Conservation (phyloP, 2,888 invertebrate species). For the Lobophora halterata region DNA sequence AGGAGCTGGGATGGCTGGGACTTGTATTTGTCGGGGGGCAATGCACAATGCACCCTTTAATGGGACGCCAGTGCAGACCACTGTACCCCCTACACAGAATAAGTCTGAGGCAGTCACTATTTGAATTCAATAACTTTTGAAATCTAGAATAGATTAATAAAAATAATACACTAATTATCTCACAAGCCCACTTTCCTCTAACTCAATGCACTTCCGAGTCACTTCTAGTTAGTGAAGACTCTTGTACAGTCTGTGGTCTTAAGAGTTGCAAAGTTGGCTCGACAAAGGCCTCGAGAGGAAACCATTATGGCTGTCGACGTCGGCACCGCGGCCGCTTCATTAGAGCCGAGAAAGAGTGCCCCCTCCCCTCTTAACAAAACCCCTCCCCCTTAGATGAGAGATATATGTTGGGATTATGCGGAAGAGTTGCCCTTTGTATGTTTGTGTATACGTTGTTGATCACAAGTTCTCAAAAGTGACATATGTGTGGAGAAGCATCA, state of each 20-base stretch:
- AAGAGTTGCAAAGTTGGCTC: slow-evolving; percentile 70
- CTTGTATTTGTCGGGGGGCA: too few species aligned
- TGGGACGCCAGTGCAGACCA: too few species aligned
- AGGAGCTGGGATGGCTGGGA: too few species aligned
- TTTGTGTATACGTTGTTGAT: slow-evolving; percentile 4
- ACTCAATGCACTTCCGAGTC: slow-evolving; percentile 46
- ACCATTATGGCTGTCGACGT: slow-evolving; percentile 72
- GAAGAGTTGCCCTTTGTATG: slow-evolving; percentile 10
- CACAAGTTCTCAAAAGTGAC: too few species aligned
- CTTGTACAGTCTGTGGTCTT: slow-evolving; percentile 25
- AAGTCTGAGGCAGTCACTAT: too few species aligned
- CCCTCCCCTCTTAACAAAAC: too few species aligned
- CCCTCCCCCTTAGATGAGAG: slow-evolving; percentile 12
- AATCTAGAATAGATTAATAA: too few species aligned
- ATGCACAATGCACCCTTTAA: too few species aligned
- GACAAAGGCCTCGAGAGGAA: slow-evolving; percentile 74
- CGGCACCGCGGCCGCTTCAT: slow-evolving; percentile 66
- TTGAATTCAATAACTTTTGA: too few species aligned
- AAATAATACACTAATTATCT: background rate
- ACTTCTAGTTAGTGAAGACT: slow-evolving; percentile 51
- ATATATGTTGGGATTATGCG: slow-evolving; percentile 16
- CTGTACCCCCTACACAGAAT: too few species aligned
- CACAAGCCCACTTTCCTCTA: slow-evolving; percentile 18
- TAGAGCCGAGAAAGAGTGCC: slow-evolving; percentile 54
- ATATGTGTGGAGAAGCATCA: too few species aligned